Evolutionary conservation across 2,888 invertebrate species (phyloP), one percentile per base, ranked within the genome.

Genomic region (Ormyrus rosae): DNA sequence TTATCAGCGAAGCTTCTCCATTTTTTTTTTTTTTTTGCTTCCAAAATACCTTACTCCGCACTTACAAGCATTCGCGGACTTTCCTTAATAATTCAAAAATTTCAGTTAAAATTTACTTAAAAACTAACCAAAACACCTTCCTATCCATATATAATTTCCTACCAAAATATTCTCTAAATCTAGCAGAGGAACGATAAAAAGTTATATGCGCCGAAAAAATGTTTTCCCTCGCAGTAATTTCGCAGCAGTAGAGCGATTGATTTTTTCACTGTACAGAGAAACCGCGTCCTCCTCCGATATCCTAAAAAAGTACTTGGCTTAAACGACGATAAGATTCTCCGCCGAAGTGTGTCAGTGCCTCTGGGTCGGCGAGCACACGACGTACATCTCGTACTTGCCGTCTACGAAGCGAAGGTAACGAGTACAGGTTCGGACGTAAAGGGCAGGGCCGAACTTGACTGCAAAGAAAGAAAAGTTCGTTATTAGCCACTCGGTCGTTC

Each of bases 401-500:
- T 88, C 87, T 86, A 90, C 88, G 89, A 89, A 83, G 86, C 89
- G 90, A 90, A 89, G 85, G 85, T 90, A 90, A 90, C 89, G 89
- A 90, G 89, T 82, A 89, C 90, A 90, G 90, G 90, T 89, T 88
- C 88, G 85, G 83, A 90, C 72, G 89, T 88, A 90, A 87, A 90
- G 87, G 86, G 90, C 89, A 88, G 90, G 90, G 87, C 85, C 82
- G 84, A 85, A 86, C 83, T 89, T 87, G 85, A 87, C 90, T 90
- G 86, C 82, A 85, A 85, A 53, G 60, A 73, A 79, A 71, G 77
- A 70, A 81, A 81, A 63, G 76, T 76, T 81, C 51, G 10, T 64
- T 5, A 55, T 53, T 34, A 34, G 3, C 34, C 2, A 34, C 2
- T 34, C 3, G 34, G 4, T 34, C 34, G 34, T 4, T 34, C 34